Conservation (phyloP, 2,113 vertebrate genomes). For the Cyphomyrus discorhynchus region DNA sequence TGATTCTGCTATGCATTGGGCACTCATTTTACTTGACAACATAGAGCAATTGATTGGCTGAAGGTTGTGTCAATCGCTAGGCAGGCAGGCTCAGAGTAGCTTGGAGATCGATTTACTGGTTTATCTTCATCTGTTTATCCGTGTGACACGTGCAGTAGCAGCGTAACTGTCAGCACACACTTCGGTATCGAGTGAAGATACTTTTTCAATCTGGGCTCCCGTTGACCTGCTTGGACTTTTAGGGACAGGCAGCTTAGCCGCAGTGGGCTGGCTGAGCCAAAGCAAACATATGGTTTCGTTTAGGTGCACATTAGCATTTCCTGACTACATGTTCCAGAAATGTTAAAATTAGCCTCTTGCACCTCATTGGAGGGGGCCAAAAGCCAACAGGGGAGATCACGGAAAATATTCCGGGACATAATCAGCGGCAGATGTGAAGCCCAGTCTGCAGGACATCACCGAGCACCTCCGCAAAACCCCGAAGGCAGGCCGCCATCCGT, state of each 20-base stretch:
- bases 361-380: constrained; percentile 40
- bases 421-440: constrained; percentile 53
- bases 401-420: constrained; percentile 45
- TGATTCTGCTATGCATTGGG: not conserved
- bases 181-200: not conserved
- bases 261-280: not conserved
- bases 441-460: not conserved
- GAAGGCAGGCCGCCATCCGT: not conserved
- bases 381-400: constrained; percentile 39
- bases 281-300: constrained; percentile 15
- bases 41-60: not conserved
- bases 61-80: not conserved
- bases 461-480: not conserved
- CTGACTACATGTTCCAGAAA: constrained; percentile 22
- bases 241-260: not conserved
- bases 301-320: constrained; percentile 19
- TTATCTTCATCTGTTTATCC: not conserved
- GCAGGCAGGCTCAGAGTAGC: not conserved
- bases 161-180: not conserved
- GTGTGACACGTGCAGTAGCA: not conserved
- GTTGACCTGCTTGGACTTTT: not conserved
- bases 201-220: not conserved
- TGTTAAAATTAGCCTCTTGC: constrained; percentile 39
- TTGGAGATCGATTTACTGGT: not conserved
- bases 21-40: not conserved